A percentile compares a stretch with the other conserved stretches of the same genome.
Evolutionary conservation across 2,113 vertebrate genomes (phyloP).

Genomic region (Odobenus rosmarus): DNA sequence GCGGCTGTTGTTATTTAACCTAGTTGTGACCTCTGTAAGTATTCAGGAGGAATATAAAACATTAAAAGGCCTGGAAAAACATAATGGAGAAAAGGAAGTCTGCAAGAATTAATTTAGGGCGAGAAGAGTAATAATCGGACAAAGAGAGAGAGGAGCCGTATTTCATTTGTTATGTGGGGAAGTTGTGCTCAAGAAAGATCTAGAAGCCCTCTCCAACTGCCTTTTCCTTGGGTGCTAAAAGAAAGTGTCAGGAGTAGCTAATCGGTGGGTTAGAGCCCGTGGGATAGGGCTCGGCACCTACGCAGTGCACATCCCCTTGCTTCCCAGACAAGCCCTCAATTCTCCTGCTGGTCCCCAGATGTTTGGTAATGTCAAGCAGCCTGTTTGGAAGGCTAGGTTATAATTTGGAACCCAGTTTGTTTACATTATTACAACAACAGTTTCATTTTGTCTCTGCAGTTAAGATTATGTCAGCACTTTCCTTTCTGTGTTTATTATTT

Average conservation of each 20-base stretch:
- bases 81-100: neutral
- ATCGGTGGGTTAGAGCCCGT: neutral
- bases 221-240: neutral
- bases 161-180: neutral
- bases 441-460: conserved; percentile 66
- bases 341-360: neutral
- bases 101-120: neutral
- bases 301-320: neutral
- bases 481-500: conserved; percentile 76
- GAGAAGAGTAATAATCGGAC: neutral
- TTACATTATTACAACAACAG: conserved; percentile 62
- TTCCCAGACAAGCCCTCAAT: neutral
- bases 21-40: neutral
- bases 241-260: neutral
- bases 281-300: neutral
- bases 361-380: neutral
- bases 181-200: neutral
- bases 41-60: neutral
- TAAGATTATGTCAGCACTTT: conserved; percentile 53
- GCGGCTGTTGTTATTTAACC: neutral
- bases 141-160: neutral
- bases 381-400: neutral
- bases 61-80: neutral
- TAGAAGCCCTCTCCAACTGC: neutral
- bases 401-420: conserved; percentile 47